Percentiles rank a stretch among this genome's conserved stretches.
Evolutionary conservation across 2,888 invertebrate species (phyloP).

Genomic region (Acronicta aceris): DNA sequence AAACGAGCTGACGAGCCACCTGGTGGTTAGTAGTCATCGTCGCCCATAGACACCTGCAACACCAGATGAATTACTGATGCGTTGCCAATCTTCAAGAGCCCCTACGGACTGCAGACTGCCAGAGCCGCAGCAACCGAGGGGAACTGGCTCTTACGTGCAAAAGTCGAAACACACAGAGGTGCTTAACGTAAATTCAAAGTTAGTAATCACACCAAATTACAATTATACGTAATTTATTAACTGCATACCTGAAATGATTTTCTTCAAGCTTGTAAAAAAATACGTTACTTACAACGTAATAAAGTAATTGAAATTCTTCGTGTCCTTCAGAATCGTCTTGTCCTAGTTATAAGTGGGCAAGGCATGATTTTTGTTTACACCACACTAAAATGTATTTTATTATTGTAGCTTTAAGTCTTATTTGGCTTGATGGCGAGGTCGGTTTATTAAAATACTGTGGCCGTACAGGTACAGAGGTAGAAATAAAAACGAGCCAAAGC

Average conservation of each 20-base stretch:
- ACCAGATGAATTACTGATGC: no score
- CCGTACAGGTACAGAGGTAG: slow-evolving; percentile 87
- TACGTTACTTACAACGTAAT: slow-evolving; percentile 79
- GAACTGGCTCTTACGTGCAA: no score
- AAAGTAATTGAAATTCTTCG: slow-evolving; percentile 88
- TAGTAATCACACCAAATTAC: no score
- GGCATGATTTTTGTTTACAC: slow-evolving; percentile 74
- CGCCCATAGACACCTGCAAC: no score
- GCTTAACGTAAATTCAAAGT: no score
- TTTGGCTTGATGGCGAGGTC: slow-evolving; percentile 58
- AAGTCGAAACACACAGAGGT: no score
- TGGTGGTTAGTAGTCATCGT: no score
- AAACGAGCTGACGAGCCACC: no score
- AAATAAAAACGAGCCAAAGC: slow-evolving; percentile 89
- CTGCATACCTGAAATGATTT: slow-evolving; percentile 62
- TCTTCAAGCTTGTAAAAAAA: slow-evolving; percentile 63
- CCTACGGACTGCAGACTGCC: no score
- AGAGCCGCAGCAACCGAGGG: no score
- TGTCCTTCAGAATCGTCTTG: slow-evolving; percentile 85
- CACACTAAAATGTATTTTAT: slow-evolving; percentile 61
- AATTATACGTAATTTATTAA: slow-evolving; percentile 51
- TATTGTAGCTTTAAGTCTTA: slow-evolving; percentile 54
- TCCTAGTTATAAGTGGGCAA: slow-evolving; percentile 87
- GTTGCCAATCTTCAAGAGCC: no score
- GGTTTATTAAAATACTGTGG: slow-evolving; percentile 89